These are phyloP conservation scores for Cacajao melanocephalus DNA, from an alignment of 2,797 vertebrate genomes.

Conservation along the genomic window DNA sequence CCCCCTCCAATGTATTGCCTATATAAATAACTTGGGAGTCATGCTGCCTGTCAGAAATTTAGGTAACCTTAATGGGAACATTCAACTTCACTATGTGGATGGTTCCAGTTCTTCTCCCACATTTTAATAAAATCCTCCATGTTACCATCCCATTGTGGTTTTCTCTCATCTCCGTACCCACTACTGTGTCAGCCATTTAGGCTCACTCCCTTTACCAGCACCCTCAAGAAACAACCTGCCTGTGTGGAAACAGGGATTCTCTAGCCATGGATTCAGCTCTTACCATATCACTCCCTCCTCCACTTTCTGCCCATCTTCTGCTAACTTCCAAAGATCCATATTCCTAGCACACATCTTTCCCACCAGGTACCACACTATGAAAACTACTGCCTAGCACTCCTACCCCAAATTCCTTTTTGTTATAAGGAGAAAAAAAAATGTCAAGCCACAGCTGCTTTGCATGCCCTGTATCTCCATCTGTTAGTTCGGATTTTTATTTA, in stretches of 20 bases:
- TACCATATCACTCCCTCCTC: neutral
- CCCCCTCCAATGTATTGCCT: neutral
- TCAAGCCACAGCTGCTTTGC: neutral
- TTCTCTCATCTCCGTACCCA: neutral
- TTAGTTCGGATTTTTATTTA: neutral
- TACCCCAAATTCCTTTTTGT: neutral
- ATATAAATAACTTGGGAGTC: neutral
- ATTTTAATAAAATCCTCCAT: neutral
- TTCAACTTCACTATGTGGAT: neutral
- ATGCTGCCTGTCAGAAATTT: neutral
- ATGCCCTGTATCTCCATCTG: neutral
- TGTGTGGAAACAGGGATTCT: neutral
- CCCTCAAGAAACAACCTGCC: neutral
- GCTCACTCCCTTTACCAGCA: neutral
- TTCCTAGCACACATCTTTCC: neutral
- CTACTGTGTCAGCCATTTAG: neutral
- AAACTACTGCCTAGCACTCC: neutral
- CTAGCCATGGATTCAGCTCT: neutral
- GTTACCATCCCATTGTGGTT: neutral
- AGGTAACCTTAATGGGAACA: neutral
- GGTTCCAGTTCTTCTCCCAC: neutral
- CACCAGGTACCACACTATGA: neutral
- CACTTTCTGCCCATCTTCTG: neutral
- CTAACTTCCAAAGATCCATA: neutral
- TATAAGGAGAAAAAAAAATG: neutral